Percentiles rank a stretch among this genome's conserved stretches.
Conservation (phyloP, 2,888 invertebrate genomes). For the Drosophila histrio region DNA sequence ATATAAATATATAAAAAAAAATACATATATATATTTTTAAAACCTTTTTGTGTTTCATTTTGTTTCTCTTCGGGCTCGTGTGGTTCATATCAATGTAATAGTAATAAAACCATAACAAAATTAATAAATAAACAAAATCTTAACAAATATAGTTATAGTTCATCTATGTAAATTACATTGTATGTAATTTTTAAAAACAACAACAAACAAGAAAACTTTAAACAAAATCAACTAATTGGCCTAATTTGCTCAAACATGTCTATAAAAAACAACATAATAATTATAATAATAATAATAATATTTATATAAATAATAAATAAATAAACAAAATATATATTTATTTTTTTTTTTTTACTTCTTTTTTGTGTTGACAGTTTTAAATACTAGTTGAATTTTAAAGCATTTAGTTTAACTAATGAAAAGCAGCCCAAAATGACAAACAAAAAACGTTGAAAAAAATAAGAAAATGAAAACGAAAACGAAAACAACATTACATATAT, state of each 20-base stretch:
- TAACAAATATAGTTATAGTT: slow-evolving; percentile 40
- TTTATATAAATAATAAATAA: background rate
- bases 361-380: slow-evolving; percentile 29
- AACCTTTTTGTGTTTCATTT: slow-evolving; percentile 25
- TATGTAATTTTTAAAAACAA: slow-evolving; percentile 14
- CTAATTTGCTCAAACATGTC: slow-evolving; percentile 63
- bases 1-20: slow-evolving; percentile 11
- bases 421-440: slow-evolving; percentile 25
- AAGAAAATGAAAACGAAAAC: slow-evolving; percentile 14
- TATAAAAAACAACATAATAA: slow-evolving; percentile 1
- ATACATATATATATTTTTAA: slow-evolving; percentile 40
- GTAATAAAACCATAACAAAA: slow-evolving; percentile 14
- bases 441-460: slow-evolving; percentile 8
- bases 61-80: slow-evolving; percentile 32
- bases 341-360: background rate
- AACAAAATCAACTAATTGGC: slow-evolving; percentile 45
- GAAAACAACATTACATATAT: slow-evolving; percentile 52
- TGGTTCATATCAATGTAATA: slow-evolving; percentile 64
- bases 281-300: background rate
- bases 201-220: slow-evolving; percentile 16
- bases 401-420: slow-evolving; percentile 69
- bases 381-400: slow-evolving; percentile 69
- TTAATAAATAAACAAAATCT: background rate
- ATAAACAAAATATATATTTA: background rate
- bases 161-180: slow-evolving; percentile 37